These are phyloP conservation scores for Drosophila algonquin DNA, from an alignment of 2,888 invertebrate species.

Conservation along the genomic window DNA sequence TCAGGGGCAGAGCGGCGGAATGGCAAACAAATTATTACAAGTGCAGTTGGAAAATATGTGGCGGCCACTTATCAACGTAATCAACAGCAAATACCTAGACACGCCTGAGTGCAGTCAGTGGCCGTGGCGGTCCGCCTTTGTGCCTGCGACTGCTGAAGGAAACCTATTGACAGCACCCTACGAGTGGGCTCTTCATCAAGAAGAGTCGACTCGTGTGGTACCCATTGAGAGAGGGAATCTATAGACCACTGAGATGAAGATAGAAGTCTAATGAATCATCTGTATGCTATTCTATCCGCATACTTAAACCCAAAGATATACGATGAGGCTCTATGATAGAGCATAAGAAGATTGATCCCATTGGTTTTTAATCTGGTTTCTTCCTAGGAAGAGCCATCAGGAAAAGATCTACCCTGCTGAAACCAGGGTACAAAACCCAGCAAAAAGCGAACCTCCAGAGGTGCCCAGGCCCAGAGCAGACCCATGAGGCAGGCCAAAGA, in stretches of 20 bases:
- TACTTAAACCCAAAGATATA: too few species aligned
- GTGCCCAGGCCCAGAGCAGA: slow-evolving; percentile 21
- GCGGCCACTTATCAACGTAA: slow-evolving; percentile 77
- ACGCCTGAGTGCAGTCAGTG: slow-evolving; percentile 70
- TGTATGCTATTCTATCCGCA: too few species aligned
- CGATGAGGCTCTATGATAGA: too few species aligned
- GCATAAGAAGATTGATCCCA: too few species aligned
- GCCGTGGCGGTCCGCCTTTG: slow-evolving; percentile 56
- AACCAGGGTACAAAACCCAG: slow-evolving; percentile 12
- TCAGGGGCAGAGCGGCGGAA: slow-evolving; percentile 58
- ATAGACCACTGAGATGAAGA: too few species aligned
- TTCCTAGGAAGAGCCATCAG: too few species aligned
- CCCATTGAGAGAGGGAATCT: background rate
- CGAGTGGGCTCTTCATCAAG: background rate
- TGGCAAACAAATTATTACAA: slow-evolving; percentile 80
- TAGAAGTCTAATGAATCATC: too few species aligned
- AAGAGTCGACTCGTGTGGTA: slow-evolving; percentile 13
- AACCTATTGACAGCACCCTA: slow-evolving; percentile 70
- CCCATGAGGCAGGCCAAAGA: slow-evolving; percentile 23
- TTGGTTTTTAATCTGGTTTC: too few species aligned
- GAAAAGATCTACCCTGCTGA: background rate
- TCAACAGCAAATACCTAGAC: slow-evolving; percentile 79
- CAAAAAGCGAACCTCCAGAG: slow-evolving; percentile 27
- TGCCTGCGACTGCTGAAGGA: slow-evolving; percentile 23
- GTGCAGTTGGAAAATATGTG: slow-evolving; percentile 75